Evolutionary conservation across 2,888 invertebrate genomes (phyloP).

Genomic region (Sarcophaga variegata): DNA sequence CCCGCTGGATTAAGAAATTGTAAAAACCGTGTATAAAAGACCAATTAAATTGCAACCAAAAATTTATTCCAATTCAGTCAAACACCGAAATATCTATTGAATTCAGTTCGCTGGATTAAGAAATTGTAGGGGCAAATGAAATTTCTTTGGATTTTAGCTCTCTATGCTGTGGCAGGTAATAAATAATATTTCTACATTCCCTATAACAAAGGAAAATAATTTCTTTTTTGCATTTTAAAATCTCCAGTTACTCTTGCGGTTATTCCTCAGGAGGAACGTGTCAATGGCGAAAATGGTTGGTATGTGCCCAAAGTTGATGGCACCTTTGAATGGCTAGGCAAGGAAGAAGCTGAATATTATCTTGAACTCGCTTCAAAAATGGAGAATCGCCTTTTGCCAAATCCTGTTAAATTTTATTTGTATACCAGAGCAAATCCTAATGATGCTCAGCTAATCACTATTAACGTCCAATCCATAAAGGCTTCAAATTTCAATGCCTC

Average conservation of each 20-base stretch:
- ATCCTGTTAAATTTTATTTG: constrained; percentile 72
- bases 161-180: constrained; percentile 45
- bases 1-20: too few species aligned
- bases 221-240: neutral
- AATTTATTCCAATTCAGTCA: neutral
- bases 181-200: neutral
- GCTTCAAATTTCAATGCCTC: constrained; percentile 71
- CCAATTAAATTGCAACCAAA: neutral
- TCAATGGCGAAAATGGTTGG: constrained; percentile 72
- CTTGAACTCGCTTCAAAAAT: constrained; percentile 52
- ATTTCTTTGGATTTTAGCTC: constrained; percentile 20
- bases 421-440: constrained; percentile 75
- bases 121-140: constrained; percentile 29
- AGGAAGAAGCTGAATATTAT: constrained; percentile 46
- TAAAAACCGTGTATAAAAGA: neutral
- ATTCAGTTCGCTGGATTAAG: too few species aligned
- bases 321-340: constrained; percentile 66
- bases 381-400: constrained; percentile 44
- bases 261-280: constrained; percentile 53
- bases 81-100: too few species aligned
- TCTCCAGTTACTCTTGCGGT: constrained; percentile 2
- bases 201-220: neutral
- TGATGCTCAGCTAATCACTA: constrained; percentile 71
- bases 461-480: constrained; percentile 57
- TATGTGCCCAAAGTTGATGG: constrained; percentile 70